Base-by-base conservation (phyloP, 2,113 vertebrate species). In the Entomyzon cyanotis region DNA sequence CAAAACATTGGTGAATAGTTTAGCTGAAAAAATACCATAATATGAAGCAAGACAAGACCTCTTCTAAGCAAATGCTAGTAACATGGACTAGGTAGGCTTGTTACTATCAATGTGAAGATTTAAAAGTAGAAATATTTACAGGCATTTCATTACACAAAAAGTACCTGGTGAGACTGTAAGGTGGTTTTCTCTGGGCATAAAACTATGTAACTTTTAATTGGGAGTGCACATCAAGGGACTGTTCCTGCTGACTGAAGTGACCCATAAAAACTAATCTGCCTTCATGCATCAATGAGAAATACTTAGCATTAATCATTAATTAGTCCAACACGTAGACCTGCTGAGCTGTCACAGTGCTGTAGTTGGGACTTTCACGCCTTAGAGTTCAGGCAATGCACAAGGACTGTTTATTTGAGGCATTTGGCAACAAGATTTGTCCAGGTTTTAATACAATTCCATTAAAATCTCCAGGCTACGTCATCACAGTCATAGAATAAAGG, bases 251-350 rank as follows among this genome's bases (percentile, higher is more conserved):
- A 7, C 62, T 81, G 77, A 87, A 94, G 50, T 75, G 73, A 95
- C 68, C 91, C 33, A 16, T 75, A 53, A 92, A 93, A 81, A 46
- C 65, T 71, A 92, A 95, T 78, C 77, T 82, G 30, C 84, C 73
- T 94, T 92, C 80, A 86, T 47, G 86, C 88, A 71, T 75, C 87
- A 71, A 2, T 71, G 56, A 75, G 68, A 94, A 92, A 71, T 87
- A 63, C 53, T 74, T 56, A 50, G 30, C 76, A 64, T 75, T 78
- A 91, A 79, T 67, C 46, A 27, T 75, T 82, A 89, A 91, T 95
- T 90, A 78, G 83, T 91, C 53, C 56, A 89, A 87, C 60, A 87
- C 2, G 0, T 8, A 81, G 71, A 77, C 68, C 71, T 68, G 89
- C 94, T 93, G 89, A 94, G 91, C 68, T 86, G 50, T 73, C 93